phyloP scores from a whole-genome alignment of 2,888 invertebrate genomes.

The Autographa gamma region DNA sequence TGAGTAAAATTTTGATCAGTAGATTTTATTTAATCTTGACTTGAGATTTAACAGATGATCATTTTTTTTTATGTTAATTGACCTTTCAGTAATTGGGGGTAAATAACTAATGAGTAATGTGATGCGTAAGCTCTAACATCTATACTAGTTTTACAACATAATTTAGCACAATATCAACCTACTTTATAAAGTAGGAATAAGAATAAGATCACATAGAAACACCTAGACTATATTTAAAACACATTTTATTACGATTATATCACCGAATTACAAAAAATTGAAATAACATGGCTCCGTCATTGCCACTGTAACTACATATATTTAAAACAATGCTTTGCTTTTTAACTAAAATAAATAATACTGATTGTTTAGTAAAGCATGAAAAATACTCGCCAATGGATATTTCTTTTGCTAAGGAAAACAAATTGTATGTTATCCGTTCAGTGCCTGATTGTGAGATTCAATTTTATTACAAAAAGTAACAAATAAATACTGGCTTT shows the following conservation, averaged over 20 bases:
- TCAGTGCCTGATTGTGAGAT: too few species aligned
- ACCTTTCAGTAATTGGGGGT: too few species aligned
- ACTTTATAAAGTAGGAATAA: background rate
- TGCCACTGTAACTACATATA: background rate
- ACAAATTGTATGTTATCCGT: too few species aligned
- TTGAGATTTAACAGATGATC: too few species aligned
- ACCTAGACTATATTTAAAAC: background rate
- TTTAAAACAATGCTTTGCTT: background rate
- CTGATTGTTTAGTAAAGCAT: background rate
- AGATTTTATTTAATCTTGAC: too few species aligned
- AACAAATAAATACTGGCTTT: too few species aligned
- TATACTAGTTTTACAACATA: background rate
- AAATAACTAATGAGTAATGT: background rate
- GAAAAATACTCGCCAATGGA: too few species aligned
- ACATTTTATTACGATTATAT: background rate
- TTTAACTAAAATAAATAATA: background rate
- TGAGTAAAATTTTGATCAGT: too few species aligned
- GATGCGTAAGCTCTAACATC: background rate
- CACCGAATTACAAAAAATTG: background rate
- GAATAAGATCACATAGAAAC: background rate
- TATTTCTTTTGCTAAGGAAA: too few species aligned
- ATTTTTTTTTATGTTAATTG: too few species aligned
- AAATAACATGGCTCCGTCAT: background rate
- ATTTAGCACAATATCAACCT: slow-evolving; percentile 4
- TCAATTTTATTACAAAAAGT: too few species aligned